Conservation (phyloP, 2,888 invertebrate genomes). For the Proisotoma minuta region DNA sequence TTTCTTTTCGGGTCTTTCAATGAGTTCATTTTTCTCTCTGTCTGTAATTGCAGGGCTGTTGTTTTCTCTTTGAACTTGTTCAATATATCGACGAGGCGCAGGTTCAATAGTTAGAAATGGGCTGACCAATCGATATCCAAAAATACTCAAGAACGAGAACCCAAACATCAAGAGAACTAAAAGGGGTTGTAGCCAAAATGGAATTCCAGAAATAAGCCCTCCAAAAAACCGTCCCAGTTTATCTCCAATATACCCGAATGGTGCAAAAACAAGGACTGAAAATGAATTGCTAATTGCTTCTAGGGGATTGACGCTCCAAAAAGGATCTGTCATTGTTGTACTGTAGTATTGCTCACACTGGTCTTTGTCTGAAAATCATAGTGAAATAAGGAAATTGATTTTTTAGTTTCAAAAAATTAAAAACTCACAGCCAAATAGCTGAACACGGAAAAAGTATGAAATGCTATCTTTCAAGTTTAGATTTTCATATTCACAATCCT, state of each 20-base stretch:
- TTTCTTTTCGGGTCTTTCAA: slow-evolving; percentile 31
- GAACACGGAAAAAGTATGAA: slow-evolving; percentile 29
- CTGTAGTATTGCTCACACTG: slow-evolving; percentile 37
- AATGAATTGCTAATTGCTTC: slow-evolving; percentile 36
- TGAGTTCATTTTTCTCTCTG: slow-evolving; percentile 17
- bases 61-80: not conserved
- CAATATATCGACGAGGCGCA: slow-evolving; percentile 15
- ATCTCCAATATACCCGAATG: slow-evolving; percentile 36
- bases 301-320: slow-evolving; percentile 41
- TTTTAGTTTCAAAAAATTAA: not conserved
- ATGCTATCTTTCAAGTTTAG: slow-evolving; percentile 19
- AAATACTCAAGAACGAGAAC: slow-evolving; percentile 29
- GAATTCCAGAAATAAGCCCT: slow-evolving; percentile 32
- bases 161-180: slow-evolving; percentile 26
- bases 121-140: slow-evolving; percentile 31
- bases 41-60: slow-evolving; percentile 13
- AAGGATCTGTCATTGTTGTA: slow-evolving; percentile 40
- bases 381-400: not conserved
- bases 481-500: slow-evolving; percentile 42
- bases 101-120: slow-evolving; percentile 41
- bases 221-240: slow-evolving; percentile 34
- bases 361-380: slow-evolving; percentile 33
- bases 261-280: slow-evolving; percentile 34
- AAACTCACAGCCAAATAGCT: slow-evolving; percentile 30
- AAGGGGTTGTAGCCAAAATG: slow-evolving; percentile 37